Conservation (phyloP, 2,888 invertebrate genomes). For the Heliconius charithonia region DNA sequence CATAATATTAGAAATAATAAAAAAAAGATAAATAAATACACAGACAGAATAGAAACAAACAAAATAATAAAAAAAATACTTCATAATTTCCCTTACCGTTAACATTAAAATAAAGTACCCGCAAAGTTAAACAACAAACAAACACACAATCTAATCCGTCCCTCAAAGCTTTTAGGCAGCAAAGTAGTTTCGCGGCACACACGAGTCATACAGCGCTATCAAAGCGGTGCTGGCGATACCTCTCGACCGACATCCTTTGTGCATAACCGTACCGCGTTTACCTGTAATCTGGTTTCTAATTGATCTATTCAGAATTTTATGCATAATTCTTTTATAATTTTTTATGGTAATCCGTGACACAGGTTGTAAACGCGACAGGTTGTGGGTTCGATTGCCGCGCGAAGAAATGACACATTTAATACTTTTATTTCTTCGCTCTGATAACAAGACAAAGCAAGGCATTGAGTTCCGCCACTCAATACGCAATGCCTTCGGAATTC, state of each 20-base stretch:
- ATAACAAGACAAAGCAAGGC: background rate
- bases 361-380: background rate
- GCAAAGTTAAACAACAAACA: background rate
- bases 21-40: background rate
- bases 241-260: slow-evolving; percentile 32
- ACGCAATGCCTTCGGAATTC: background rate
- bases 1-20: background rate
- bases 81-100: background rate
- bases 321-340: background rate
- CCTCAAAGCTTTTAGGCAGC: slow-evolving; percentile 8
- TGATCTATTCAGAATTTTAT: background rate
- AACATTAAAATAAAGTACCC: background rate
- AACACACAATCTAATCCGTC: background rate
- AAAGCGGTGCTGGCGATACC: slow-evolving; percentile 13
- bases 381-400: background rate
- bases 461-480: no score
- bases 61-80: no score
- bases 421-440: background rate
- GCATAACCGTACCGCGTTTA: slow-evolving; percentile 11
- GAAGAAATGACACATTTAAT: background rate
- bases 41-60: background rate
- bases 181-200: background rate
- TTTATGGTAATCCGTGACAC: no score
- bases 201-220: slow-evolving; percentile 7
- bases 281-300: slow-evolving; percentile 1